Evolutionary conservation across 2,888 invertebrate genomes (phyloP), one percentile per base, ranked within the genome.

Genomic region (Meteorus cinctellus): DNA sequence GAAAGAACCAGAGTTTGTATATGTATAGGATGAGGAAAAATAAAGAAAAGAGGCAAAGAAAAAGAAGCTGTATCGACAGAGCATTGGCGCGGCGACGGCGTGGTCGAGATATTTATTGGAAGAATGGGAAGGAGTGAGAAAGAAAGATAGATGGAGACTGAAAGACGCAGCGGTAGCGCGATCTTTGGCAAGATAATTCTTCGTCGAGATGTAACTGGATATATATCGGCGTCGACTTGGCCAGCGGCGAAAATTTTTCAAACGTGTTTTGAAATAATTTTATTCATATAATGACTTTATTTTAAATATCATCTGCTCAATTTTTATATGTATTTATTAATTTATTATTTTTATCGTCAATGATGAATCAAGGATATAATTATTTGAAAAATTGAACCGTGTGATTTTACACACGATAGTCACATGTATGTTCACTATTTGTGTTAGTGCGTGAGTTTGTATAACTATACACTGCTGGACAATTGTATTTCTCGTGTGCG

Each of bases 81-180:
- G 6, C 19, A 16, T 66, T 27, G 24, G 27, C 29, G n/a, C 8
- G 48, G 24, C 45, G 68, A 48, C 36, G 34, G 29, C 24, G 48
- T 41, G 16, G 48, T 68, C 51, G 68, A 68, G 62, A 62, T 3
- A 29, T 29, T 29, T 16, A 29, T 4, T 16, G 71, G 31, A 27
- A 41, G 4, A 16, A 27, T 31, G 41, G 10, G 59, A 10, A 41
- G 59, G 36, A 74, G 59, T 19, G 41, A 27, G 29, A 29, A 34
- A 63, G 59, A 55, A 62, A 67, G 48, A 71, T 34, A 59, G 55
- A 48, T 10, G 14, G 29, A 55, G 34, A 69, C 65, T 77, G 71
- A 77, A 77, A 75, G 79, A 70, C 75, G 73, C 77, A 76, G 80
- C 76, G 77, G 77, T 81, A 78, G 34, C 75, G 69, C 72, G 78